Percentiles rank a stretch among this genome's conserved stretches.
phyloP scores from a whole-genome alignment of 2,797 vertebrate genomes.

The Pseudocheirus occidentalis region DNA sequence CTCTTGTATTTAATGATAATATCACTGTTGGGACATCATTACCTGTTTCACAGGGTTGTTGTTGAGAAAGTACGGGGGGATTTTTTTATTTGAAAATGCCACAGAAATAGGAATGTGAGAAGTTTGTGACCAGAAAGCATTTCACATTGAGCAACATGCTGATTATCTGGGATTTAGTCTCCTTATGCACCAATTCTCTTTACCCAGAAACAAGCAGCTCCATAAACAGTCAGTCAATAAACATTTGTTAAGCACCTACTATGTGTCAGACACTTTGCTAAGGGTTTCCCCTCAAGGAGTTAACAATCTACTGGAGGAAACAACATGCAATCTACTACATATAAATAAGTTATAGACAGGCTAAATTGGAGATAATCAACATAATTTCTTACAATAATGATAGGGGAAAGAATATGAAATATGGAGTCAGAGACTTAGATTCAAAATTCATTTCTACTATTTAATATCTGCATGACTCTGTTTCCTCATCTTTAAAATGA shows the following conservation, averaged over 20 bases:
- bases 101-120: neutral
- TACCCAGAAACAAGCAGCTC: neutral
- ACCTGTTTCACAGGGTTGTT: neutral
- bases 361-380: neutral
- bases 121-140: neutral
- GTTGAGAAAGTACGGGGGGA: neutral
- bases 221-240: neutral
- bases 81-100: neutral
- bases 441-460: constrained; percentile 6
- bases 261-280: neutral
- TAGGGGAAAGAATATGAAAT: neutral
- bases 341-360: neutral
- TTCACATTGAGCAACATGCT: neutral
- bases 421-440: neutral
- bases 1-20: neutral
- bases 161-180: neutral
- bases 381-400: neutral
- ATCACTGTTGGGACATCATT: neutral
- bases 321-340: neutral
- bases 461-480: neutral
- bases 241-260: neutral
- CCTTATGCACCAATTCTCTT: neutral
- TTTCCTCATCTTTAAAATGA: constrained; percentile 39
- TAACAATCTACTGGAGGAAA: neutral
- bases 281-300: neutral